Conservation (phyloP, 2,888 invertebrate species). For the Heliconius sara region DNA sequence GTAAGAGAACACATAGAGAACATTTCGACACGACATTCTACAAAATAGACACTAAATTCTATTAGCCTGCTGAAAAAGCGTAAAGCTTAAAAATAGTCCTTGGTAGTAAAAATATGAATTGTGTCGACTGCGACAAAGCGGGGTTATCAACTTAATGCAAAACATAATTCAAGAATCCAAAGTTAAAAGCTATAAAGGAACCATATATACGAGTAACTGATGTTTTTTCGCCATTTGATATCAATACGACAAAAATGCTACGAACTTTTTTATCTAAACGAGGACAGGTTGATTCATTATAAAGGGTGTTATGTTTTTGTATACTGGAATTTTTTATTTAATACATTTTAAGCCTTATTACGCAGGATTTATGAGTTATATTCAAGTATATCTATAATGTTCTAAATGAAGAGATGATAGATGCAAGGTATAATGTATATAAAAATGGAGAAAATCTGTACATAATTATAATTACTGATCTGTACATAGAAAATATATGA, state of each 20-base stretch:
- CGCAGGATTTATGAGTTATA: not conserved
- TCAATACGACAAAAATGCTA: conserved; percentile 6
- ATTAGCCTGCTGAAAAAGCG: no score
- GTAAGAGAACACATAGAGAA: no score
- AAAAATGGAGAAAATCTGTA: no score
- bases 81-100: not conserved
- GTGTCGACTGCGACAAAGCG: not conserved
- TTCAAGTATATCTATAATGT: not conserved
- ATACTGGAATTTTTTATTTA: not conserved
- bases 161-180: not conserved
- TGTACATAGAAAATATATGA: no score
- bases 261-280: conserved; percentile 20
- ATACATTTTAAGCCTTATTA: not conserved
- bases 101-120: not conserved
- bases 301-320: conserved; percentile 1
- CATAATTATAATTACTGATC: no score
- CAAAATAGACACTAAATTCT: no score
- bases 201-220: not conserved
- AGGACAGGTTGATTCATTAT: conserved; percentile 10
- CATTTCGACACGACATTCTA: not conserved
- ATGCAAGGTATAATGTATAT: not conserved
- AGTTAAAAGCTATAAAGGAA: not conserved
- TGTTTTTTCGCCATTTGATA: conserved; percentile 4
- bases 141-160: not conserved
- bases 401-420: not conserved